A percentile compares a stretch with the other conserved stretches of the same genome.
phyloP scores from a whole-genome alignment of 23 tunicate genomes.

The Halocynthia roretzi region DNA sequence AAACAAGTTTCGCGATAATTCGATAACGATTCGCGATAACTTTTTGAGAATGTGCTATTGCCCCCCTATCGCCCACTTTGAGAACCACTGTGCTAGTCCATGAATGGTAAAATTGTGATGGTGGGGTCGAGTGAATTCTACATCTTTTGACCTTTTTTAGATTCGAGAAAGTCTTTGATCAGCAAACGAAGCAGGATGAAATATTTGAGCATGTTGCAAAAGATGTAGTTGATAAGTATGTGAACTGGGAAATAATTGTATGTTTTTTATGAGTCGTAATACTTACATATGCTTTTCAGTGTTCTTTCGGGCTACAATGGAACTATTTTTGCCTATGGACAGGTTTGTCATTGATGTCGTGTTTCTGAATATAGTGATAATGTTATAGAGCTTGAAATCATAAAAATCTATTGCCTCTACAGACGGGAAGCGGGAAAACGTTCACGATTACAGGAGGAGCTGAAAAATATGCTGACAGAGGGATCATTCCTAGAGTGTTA shows the following conservation, averaged over 20 bases:
- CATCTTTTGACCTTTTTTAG: constrained; percentile 7
- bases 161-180: constrained; percentile 88
- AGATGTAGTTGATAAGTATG: constrained; percentile 88
- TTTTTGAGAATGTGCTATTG: too few species aligned
- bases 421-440: constrained; percentile 99
- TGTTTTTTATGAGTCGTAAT: not conserved
- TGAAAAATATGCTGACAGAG: constrained; percentile 94
- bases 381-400: too few species aligned
- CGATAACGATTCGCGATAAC: too few species aligned
- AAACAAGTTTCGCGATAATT: too few species aligned
- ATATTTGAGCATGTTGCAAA: constrained; percentile 87
- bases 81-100: too few species aligned
- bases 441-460: constrained; percentile 98
- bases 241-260: not conserved
- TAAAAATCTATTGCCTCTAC: not conserved
- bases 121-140: too few species aligned
- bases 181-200: constrained; percentile 67
- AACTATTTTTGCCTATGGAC: constrained; percentile 98
- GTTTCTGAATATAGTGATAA: too few species aligned
- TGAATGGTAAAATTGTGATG: too few species aligned
- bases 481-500: constrained; percentile 89
- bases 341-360: constrained; percentile 11
- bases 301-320: constrained; percentile 91
- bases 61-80: too few species aligned
- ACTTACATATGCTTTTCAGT: constrained; percentile 21